phyloP scores from a whole-genome alignment of 1,140 invertebrate species.

The Zaprionus nigranus region DNA sequence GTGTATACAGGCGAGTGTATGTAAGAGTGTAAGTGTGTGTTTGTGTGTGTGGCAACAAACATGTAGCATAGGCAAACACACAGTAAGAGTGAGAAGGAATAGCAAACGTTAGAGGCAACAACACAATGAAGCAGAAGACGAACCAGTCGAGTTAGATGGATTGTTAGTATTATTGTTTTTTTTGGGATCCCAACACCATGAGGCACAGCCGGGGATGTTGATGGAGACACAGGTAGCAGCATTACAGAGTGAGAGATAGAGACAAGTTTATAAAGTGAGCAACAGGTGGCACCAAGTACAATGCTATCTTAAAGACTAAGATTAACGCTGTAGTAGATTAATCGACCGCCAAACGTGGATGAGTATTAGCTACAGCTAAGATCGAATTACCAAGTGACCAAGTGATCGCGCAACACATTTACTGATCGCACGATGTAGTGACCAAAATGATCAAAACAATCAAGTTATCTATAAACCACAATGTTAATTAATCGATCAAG shows the following conservation, averaged over 20 bases:
- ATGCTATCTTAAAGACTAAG: neutral
- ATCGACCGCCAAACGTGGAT: neutral
- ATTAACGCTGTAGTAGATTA: neutral
- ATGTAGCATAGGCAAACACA: slow-evolving; percentile 52
- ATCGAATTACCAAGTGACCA: neutral
- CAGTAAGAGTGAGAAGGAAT: slow-evolving; percentile 40
- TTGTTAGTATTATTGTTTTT: slow-evolving; percentile 44
- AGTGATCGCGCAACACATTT: no score
- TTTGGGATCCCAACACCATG: slow-evolving; percentile 34
- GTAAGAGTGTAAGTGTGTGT: slow-evolving; percentile 49
- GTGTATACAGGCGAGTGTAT: slow-evolving; percentile 34
- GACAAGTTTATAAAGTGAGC: slow-evolving; percentile 43
- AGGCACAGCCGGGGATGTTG: slow-evolving; percentile 5
- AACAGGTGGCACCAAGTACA: slow-evolving; percentile 7
- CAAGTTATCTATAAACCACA: neutral
- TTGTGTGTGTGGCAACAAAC: slow-evolving; percentile 58
- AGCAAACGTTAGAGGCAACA: slow-evolving; percentile 56
- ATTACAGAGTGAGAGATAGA: slow-evolving; percentile 33
- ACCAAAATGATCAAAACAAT: neutral
- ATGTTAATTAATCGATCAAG: neutral
- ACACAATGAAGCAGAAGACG: slow-evolving; percentile 73
- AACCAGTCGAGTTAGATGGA: slow-evolving; percentile 65
- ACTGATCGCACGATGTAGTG: no score
- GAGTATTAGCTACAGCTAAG: neutral
- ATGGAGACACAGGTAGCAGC: slow-evolving; percentile 2